phyloP scores from a whole-genome alignment of 2,113 vertebrate genomes.

The Erythrocercus mccallii region DNA sequence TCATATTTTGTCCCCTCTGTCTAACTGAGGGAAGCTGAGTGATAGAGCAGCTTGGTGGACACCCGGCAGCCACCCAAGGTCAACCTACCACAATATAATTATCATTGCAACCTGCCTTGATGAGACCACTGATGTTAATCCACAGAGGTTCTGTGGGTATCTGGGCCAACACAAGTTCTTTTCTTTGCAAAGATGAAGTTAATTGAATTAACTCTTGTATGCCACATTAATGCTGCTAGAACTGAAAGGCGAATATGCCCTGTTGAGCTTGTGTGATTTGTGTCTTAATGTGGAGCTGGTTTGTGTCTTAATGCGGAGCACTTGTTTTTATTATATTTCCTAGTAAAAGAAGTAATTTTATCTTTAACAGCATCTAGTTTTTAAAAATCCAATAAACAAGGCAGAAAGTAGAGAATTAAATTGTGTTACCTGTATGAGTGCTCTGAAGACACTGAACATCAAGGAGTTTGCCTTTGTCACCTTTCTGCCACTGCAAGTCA shows the following conservation, averaged over 20 bases:
- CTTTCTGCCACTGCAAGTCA: slow-evolving; percentile 44
- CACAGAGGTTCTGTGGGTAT: background rate
- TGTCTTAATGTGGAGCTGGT: background rate
- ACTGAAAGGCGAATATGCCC: background rate
- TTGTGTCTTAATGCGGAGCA: background rate
- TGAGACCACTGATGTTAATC: slow-evolving; percentile 1
- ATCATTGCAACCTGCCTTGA: slow-evolving; percentile 1
- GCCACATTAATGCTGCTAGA: background rate
- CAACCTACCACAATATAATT: background rate
- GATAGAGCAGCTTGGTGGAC: background rate
- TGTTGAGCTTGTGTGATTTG: background rate
- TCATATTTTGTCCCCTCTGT: background rate
- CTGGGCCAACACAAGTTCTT: background rate
- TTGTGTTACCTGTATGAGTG: slow-evolving; percentile 13
- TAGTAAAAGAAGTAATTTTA: slow-evolving; percentile 9
- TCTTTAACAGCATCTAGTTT: background rate
- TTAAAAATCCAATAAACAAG: slow-evolving; percentile 24
- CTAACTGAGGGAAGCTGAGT: background rate
- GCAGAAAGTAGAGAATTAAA: slow-evolving; percentile 18
- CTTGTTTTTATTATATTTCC: background rate
- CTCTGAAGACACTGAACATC: slow-evolving; percentile 1
- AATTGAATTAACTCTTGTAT: background rate
- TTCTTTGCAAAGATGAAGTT: background rate
- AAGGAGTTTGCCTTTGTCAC: slow-evolving; percentile 33
- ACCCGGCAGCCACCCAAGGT: background rate